phyloP scores from a whole-genome alignment of 2,797 vertebrate genomes.

The Miichthys miiuy region DNA sequence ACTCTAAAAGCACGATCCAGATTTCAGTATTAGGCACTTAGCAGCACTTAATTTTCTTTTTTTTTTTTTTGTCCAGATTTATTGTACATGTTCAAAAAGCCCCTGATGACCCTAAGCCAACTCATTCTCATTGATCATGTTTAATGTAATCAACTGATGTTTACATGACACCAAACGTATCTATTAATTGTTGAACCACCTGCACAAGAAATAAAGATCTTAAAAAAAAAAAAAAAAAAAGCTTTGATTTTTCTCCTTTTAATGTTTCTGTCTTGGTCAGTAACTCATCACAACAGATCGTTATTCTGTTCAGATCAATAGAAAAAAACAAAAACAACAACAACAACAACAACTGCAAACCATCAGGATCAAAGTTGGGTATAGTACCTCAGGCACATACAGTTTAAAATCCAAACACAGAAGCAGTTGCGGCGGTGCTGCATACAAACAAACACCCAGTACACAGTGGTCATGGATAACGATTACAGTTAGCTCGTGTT shows the following conservation, averaged over 20 bases:
- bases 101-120: slow-evolving; percentile 47
- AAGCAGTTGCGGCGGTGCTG: slow-evolving; percentile 53
- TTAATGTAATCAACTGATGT: slow-evolving; percentile 72
- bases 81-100: slow-evolving; percentile 53
- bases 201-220: slow-evolving; percentile 87
- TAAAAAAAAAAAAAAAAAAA: slow-evolving; percentile 51
- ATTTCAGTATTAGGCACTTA: slow-evolving; percentile 30
- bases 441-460: slow-evolving; percentile 46
- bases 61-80: slow-evolving; percentile 42
- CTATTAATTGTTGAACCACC: slow-evolving; percentile 83
- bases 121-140: slow-evolving; percentile 52
- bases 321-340: slow-evolving; percentile 40
- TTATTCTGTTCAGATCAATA: slow-evolving; percentile 55
- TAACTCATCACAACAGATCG: slow-evolving; percentile 33
- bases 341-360: slow-evolving; percentile 42
- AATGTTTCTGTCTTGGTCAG: slow-evolving; percentile 62
- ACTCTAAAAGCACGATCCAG: slow-evolving; percentile 23
- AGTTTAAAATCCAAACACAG: slow-evolving; percentile 54
- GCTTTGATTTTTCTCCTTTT: slow-evolving; percentile 57
- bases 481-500: slow-evolving; percentile 42
- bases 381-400: slow-evolving; percentile 70
- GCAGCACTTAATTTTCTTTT: neutral
- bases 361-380: slow-evolving; percentile 57
- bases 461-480: slow-evolving; percentile 56
- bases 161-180: slow-evolving; percentile 79